Evolutionary conservation across 1,140 invertebrate species (phyloP).

Genomic region (Orchestia grillus): DNA sequence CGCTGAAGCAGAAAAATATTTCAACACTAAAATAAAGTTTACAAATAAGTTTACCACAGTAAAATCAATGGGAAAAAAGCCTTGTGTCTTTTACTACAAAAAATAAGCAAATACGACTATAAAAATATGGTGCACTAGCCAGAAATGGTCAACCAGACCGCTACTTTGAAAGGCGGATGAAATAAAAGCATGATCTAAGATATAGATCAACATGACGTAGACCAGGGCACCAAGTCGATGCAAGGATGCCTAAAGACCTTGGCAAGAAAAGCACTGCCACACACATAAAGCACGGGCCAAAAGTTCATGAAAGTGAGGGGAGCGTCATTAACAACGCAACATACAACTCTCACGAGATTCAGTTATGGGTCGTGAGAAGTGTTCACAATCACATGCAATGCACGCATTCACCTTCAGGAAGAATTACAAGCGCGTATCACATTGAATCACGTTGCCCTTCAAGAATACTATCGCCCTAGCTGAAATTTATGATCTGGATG

Average conservation of each 20-base stretch:
- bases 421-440: not conserved
- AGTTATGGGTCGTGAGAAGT: not conserved
- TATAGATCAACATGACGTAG: not conserved
- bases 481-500: no score
- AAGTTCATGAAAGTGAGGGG: not conserved
- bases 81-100: not conserved
- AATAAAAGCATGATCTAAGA: not conserved
- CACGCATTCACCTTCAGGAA: not conserved
- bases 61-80: not conserved
- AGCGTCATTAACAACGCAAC: not conserved
- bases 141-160: not conserved
- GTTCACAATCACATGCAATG: no score
- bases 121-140: not conserved
- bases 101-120: not conserved
- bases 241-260: not conserved
- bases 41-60: not conserved
- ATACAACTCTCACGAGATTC: not conserved
- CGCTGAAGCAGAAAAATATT: not conserved
- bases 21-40: not conserved
- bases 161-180: not conserved
- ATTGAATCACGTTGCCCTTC: not conserved
- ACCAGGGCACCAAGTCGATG: not conserved
- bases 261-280: not conserved
- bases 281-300: not conserved
- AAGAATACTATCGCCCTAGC: not conserved